These are phyloP conservation scores for Megalonaias nervosa DNA, from an alignment of 1,140 invertebrate species.

Conservation along the genomic window DNA sequence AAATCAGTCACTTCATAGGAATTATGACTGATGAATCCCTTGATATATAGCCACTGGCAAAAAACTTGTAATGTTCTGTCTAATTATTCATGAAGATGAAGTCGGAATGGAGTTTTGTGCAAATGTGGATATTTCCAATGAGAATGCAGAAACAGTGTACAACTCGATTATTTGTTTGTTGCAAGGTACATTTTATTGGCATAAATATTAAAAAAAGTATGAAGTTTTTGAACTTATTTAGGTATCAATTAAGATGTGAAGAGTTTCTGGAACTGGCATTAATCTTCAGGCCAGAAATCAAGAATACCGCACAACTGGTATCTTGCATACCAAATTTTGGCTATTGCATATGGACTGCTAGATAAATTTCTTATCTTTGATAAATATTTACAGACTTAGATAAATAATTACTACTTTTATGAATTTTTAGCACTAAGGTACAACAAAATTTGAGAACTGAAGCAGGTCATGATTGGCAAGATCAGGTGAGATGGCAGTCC, in stretches of 20 bases:
- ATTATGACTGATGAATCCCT: constrained; percentile 16
- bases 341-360: constrained; percentile 13
- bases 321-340: constrained; percentile 2
- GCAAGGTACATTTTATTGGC: not conserved
- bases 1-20: constrained; percentile 12
- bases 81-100: not conserved
- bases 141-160: not conserved
- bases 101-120: not conserved
- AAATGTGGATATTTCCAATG: not conserved
- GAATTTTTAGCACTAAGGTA: constrained; percentile 14
- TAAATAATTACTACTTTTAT: constrained; percentile 21
- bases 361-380: constrained; percentile 10
- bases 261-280: not conserved
- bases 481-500: constrained; percentile 15
- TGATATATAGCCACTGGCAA: constrained; percentile 10
- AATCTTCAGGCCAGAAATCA: not conserved
- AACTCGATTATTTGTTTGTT: not conserved
- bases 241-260: not conserved
- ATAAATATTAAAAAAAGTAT: not conserved
- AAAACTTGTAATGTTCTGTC: constrained; percentile 20
- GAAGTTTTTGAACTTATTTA: not conserved
- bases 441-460: constrained; percentile 14
- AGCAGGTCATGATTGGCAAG: constrained; percentile 12
- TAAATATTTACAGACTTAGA: constrained; percentile 9
- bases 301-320: constrained; percentile 9